Evolutionary conservation across 2,113 vertebrate species (phyloP).

Genomic region (Pedionomus torquatus): DNA sequence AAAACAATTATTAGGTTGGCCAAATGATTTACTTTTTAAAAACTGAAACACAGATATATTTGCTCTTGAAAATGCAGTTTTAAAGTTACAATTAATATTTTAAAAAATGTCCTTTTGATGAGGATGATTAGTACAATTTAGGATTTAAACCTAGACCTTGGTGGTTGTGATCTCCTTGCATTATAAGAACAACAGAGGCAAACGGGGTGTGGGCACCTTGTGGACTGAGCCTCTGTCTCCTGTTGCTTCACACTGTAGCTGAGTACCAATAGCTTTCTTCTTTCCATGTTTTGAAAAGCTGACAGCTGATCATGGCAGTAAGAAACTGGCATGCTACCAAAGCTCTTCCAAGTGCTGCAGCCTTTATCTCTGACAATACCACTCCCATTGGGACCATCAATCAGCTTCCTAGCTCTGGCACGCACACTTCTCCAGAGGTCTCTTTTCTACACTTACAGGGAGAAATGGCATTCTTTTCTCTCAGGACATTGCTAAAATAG

Average conservation of each 20-base stretch:
- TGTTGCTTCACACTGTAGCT: neutral
- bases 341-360: neutral
- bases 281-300: neutral
- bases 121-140: neutral
- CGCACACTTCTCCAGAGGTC: neutral
- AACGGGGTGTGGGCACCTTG: neutral
- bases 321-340: neutral
- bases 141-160: neutral
- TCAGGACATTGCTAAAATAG: neutral
- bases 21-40: neutral
- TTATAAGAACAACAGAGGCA: neutral
- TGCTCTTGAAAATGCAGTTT: neutral
- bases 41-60: neutral
- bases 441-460: neutral
- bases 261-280: neutral
- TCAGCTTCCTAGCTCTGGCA: neutral
- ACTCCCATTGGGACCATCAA: neutral
- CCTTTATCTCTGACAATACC: neutral
- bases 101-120: neutral
- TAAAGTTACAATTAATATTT: neutral
- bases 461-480: neutral
- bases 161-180: neutral
- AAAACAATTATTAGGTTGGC: neutral
- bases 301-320: neutral
- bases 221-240: neutral